Conservation (phyloP, 1,140 invertebrate species). For the Euschistus heros region DNA sequence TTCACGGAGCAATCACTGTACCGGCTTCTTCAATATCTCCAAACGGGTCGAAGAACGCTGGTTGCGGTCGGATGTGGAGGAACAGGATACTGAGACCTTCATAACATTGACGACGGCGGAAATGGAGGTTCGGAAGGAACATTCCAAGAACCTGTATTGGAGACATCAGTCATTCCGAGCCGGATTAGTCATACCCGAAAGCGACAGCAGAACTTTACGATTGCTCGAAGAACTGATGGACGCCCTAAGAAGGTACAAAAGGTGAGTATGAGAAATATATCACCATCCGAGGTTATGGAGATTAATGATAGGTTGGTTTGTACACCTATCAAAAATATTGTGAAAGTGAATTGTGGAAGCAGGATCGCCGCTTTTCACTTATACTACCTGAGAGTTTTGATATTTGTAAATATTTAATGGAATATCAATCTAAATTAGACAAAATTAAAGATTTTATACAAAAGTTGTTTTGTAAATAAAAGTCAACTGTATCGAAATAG, state of each 20-base stretch:
- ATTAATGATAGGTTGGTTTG: neutral
- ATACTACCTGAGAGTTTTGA: neutral
- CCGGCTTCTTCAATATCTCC: neutral
- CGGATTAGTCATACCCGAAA: neutral
- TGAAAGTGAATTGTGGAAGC: neutral
- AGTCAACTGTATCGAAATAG: neutral
- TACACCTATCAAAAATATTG: neutral
- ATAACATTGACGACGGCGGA: neutral
- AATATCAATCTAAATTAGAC: neutral
- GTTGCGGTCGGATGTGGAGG: neutral
- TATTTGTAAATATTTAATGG: neutral
- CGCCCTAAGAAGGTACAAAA: neutral
- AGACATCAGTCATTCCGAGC: neutral
- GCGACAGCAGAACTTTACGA: neutral
- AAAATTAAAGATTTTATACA: neutral
- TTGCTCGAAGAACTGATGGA: neutral
- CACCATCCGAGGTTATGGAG: neutral
- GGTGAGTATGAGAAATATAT: neutral
- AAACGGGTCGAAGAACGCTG: neutral
- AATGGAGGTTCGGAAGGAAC: neutral
- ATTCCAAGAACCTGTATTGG: neutral
- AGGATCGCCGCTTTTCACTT: neutral
- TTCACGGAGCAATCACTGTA: neutral
- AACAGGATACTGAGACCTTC: neutral
- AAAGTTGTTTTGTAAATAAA: neutral